Conservation (phyloP, 2,113 vertebrate genomes). For the Phyllostomus hastatus region DNA sequence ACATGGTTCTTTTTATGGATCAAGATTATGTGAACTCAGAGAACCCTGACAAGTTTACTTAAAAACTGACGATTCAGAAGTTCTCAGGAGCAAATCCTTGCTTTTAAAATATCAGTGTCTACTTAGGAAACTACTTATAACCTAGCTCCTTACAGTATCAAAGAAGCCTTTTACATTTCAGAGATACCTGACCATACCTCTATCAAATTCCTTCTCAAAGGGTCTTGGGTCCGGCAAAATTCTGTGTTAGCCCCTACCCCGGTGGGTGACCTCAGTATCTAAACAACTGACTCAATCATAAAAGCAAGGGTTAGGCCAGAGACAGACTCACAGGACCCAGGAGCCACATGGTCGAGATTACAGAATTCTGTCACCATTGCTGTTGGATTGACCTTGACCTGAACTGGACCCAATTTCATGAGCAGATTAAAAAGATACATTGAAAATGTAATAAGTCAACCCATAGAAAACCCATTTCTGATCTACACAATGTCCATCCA, state of each 20-base stretch:
- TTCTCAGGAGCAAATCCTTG: background rate
- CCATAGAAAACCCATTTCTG: background rate
- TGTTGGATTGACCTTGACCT: background rate
- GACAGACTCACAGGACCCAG: background rate
- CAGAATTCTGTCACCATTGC: background rate
- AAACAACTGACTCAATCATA: background rate
- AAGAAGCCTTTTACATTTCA: background rate
- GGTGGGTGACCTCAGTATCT: rapidly evolving
- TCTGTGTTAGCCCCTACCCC: background rate
- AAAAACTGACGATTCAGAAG: background rate
- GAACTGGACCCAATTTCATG: background rate
- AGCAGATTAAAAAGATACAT: background rate
- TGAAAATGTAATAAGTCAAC: background rate
- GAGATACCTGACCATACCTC: background rate
- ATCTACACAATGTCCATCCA: background rate
- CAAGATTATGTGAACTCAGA: background rate
- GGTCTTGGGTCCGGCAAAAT: background rate
- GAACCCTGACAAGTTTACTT: background rate
- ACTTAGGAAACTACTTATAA: background rate
- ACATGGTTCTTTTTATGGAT: background rate
- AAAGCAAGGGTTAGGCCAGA: background rate
- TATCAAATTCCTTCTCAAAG: background rate
- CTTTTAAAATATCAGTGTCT: background rate
- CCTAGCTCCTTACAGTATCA: background rate
- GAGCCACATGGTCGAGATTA: rapidly evolving